Conservation (phyloP, 2,888 invertebrate species). For the Sericinus montela region DNA sequence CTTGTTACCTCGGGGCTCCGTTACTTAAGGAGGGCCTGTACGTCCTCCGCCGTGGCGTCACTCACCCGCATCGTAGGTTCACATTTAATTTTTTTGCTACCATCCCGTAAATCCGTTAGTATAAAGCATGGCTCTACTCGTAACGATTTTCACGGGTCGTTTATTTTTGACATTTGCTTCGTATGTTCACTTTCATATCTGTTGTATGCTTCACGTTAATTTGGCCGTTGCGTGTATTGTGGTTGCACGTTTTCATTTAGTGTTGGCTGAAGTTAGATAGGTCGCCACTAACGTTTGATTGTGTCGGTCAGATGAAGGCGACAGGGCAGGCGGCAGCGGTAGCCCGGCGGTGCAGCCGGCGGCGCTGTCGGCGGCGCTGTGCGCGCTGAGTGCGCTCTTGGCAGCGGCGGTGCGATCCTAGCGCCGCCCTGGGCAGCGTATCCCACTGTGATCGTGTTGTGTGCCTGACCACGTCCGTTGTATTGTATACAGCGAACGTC, state of each 20-base stretch:
- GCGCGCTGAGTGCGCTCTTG: constrained; percentile 18
- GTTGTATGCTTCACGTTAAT: constrained; percentile 5
- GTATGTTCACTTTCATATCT: constrained; percentile 1
- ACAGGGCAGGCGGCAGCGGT: constrained; percentile 37
- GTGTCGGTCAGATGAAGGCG: constrained; percentile 28
- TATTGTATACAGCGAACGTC: constrained; percentile 69
- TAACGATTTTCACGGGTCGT: constrained; percentile 6
- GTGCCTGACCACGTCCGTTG: constrained; percentile 61
- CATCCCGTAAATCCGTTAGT: constrained; percentile 33
- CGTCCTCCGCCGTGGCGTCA: constrained; percentile 69
- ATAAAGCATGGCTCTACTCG: constrained; percentile 6
- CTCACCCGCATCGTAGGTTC: constrained; percentile 71
- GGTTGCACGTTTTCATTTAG: neutral
- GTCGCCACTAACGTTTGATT: neutral
- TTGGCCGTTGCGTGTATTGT: neutral
- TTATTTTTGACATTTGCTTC: neutral
- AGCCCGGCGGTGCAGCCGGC: constrained; percentile 25
- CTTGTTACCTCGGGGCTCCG: constrained; percentile 53
- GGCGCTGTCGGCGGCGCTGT: constrained; percentile 5
- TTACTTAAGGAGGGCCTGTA: constrained; percentile 54
- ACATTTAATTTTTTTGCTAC: constrained; percentile 49
- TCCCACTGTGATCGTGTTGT: constrained; percentile 68
- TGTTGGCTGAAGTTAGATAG: neutral
- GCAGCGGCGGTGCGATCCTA: constrained; percentile 26
- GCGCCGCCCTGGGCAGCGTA: constrained; percentile 32